phyloP scores from a whole-genome alignment of 2,797 vertebrate species.

The Coccyzus lansbergi region DNA sequence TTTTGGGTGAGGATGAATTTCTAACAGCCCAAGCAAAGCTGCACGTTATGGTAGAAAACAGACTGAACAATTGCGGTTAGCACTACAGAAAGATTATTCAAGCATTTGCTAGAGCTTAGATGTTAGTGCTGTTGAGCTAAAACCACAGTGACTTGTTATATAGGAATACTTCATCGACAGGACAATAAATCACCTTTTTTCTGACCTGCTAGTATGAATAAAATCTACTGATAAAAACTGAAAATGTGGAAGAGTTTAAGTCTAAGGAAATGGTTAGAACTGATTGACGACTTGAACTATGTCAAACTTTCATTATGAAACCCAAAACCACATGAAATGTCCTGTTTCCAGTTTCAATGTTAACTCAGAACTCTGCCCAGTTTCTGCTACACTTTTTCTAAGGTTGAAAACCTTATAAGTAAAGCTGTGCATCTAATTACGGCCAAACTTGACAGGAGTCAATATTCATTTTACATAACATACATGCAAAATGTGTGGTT shows the following conservation, averaged over 20 bases:
- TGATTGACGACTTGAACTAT: slow-evolving; percentile 68
- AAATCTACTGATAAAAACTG: slow-evolving; percentile 23
- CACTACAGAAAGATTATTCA: not conserved
- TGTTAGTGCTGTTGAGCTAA: not conserved
- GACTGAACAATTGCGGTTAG: not conserved
- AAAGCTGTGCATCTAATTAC: slow-evolving; percentile 5
- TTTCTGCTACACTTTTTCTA: slow-evolving; percentile 49
- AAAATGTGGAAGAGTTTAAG: slow-evolving; percentile 53
- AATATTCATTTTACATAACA: slow-evolving; percentile 46
- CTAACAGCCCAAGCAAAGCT: not conserved
- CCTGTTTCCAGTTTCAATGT: slow-evolving; percentile 69
- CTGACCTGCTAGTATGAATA: slow-evolving; percentile 2
- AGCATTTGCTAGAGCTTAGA: not conserved
- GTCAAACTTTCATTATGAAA: slow-evolving; percentile 75
- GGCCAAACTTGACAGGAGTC: not conserved
- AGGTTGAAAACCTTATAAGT: slow-evolving; percentile 52
- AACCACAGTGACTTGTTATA: not conserved
- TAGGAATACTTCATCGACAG: not conserved
- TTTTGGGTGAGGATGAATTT: not conserved
- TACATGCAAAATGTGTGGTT: slow-evolving; percentile 63
- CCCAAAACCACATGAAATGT: slow-evolving; percentile 74
- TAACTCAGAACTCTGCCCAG: slow-evolving; percentile 54
- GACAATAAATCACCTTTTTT: not conserved
- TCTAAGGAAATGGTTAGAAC: slow-evolving; percentile 56
- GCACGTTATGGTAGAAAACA: not conserved